Conservation (phyloP, 1,140 invertebrate species). For the Maconellicoccus hirsutus region DNA sequence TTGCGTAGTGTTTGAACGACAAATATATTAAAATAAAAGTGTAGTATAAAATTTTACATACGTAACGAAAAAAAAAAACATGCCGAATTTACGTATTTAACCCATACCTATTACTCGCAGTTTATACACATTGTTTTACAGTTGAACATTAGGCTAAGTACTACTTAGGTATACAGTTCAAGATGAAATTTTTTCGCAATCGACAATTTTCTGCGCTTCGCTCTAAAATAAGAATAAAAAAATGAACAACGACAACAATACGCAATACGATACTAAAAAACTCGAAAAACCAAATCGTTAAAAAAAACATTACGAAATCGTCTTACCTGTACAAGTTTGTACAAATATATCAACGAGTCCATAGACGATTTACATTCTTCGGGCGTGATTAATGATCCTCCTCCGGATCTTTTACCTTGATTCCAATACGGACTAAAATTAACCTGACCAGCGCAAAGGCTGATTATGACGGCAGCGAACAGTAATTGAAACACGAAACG, state of each 20-base stretch:
- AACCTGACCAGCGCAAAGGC: slow-evolving; percentile 29
- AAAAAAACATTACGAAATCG: too few relatives aligned
- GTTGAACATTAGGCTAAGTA: background rate
- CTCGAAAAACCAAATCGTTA: too few relatives aligned
- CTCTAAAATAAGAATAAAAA: slow-evolving; percentile 11
- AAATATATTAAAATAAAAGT: too few relatives aligned
- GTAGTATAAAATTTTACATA: too few relatives aligned
- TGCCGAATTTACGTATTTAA: too few relatives aligned
- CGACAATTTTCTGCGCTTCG: slow-evolving; percentile 24
- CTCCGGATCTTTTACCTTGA: slow-evolving; percentile 30
- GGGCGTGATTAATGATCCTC: background rate
- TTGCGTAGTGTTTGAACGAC: too few relatives aligned
- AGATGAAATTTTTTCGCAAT: slow-evolving; percentile 23
- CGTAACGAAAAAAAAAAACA: too few relatives aligned
- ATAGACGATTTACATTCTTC: slow-evolving; percentile 27
- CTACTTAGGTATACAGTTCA: background rate
- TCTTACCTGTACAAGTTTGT: slow-evolving; percentile 28
- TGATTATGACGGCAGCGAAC: background rate
- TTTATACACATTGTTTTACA: too few relatives aligned
- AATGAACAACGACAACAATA: background rate
- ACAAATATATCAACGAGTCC: slow-evolving; percentile 29
- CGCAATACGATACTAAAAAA: background rate
- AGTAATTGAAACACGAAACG: background rate
- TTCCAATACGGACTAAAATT: slow-evolving; percentile 33
- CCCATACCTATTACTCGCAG: too few relatives aligned